Percentiles rank a stretch among this genome's conserved stretches.
phyloP scores from a whole-genome alignment of 2,888 invertebrate species.

The Drosophila cognata region DNA sequence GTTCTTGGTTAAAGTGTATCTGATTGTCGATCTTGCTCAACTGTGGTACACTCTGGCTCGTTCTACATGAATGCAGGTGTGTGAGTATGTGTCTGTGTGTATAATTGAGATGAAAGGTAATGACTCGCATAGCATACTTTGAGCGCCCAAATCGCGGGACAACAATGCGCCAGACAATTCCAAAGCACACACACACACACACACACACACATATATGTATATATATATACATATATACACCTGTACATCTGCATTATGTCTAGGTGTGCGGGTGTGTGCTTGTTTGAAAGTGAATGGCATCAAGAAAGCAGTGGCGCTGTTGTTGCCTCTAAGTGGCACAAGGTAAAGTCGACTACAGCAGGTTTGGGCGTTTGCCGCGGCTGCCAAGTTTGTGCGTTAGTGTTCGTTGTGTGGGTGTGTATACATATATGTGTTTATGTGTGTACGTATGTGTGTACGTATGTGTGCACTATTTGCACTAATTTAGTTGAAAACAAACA shows the following conservation, averaged over 20 bases:
- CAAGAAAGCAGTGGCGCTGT: constrained; percentile 53
- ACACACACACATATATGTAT: constrained; percentile 23
- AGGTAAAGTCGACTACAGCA: constrained; percentile 66
- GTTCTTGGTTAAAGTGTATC: not conserved
- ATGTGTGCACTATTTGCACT: constrained; percentile 77
- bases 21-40: not conserved
- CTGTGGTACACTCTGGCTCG: not conserved
- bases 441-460: constrained; percentile 36
- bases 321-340: constrained; percentile 76
- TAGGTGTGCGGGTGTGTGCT: constrained; percentile 16
- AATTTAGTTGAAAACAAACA: constrained; percentile 81
- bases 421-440: constrained; percentile 16
- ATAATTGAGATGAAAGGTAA: constrained; percentile 82
- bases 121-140: constrained; percentile 75
- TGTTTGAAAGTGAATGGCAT: constrained; percentile 64
- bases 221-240: not conserved
- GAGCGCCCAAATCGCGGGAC: constrained; percentile 71
- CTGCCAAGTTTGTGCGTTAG: constrained; percentile 32
- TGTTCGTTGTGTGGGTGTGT: constrained; percentile 31
- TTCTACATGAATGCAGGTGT: constrained; percentile 1
- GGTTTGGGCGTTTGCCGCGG: constrained; percentile 42
- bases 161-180: constrained; percentile 77
- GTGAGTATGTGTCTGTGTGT: constrained; percentile 34
- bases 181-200: constrained; percentile 29
- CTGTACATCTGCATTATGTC: constrained; percentile 20